Evolutionary conservation across 2,797 vertebrate species (phyloP), one percentile per base, ranked within the genome.

Genomic region (Eleutherodactylus coqui): DNA sequence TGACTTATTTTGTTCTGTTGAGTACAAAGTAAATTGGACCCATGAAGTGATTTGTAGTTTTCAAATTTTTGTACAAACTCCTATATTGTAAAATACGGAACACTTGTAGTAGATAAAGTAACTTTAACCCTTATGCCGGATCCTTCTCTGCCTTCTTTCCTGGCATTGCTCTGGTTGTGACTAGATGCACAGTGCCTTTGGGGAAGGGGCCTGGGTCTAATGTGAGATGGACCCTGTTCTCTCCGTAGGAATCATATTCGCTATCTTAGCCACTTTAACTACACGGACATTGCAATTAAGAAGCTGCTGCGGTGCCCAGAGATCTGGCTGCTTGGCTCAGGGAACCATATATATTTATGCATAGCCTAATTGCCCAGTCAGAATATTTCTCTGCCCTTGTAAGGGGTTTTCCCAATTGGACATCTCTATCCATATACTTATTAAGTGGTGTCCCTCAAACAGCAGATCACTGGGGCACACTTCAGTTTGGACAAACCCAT

Each of bases 1-100:
- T 96, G 85, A 95, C 93, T 96, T 95, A 93, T 95, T 95, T 89
- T 91, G 76, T 93, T 88, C 89, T 34, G 87, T 90, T 89, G 84
- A 90, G 82, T 89, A 89, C 88, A 91, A 86, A 88, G 90, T 90
- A 89, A 90, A 92, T 92, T 91, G 88, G n/a, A 91, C 82, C 69
- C 90, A 91, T 89, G 85, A 90, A 91, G 88, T n/a, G 6, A 24
- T 19, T 38, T 19, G 4, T 67, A 8, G 24, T 69, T 69, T 36
- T 19, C 34, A 69, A 8, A 69, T 19, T 38, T 32, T 36, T n/a
- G 21, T 10, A 11, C 29, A 38, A 69, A 36, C 2, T 36, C 21
- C 17, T 9, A 51, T 69, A 69, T 69, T 69, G 34, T 69, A 69
- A 69, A 69, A 69, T 19, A 69, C 29, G 24, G 9, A 60, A 29